Conservation (phyloP, 2,888 invertebrate species). For the Nemotelus pantherinus region DNA sequence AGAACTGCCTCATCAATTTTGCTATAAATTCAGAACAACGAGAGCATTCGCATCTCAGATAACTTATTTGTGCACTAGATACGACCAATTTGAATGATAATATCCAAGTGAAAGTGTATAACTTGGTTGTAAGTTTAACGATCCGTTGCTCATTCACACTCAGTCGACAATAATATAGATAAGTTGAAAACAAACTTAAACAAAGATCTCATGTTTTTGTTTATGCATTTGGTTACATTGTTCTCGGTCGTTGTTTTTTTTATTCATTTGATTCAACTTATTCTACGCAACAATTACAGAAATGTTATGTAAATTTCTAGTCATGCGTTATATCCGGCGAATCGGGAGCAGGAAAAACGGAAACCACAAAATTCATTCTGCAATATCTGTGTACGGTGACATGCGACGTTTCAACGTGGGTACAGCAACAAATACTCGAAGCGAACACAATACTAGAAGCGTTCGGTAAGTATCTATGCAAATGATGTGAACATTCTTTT, state of each 20-base stretch:
- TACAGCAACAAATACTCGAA: conserved; percentile 94
- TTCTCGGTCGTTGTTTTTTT: background rate
- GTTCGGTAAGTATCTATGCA: conserved; percentile 73
- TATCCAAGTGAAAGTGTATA: background rate
- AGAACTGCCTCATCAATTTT: no score
- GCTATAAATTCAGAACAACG: no score
- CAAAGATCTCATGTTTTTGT: background rate
- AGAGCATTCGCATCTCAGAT: background rate
- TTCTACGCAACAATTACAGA: background rate
- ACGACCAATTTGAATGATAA: background rate
- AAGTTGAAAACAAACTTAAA: background rate
- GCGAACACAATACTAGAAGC: conserved; percentile 93
- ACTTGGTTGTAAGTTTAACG: background rate
- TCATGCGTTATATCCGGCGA: conserved; percentile 93
- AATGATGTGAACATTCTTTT: background rate
- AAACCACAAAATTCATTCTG: conserved; percentile 90
- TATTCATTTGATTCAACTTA: conserved; percentile 2
- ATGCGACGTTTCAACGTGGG: conserved; percentile 86
- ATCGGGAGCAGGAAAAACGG: conserved; percentile 93
- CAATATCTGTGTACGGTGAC: conserved; percentile 92
- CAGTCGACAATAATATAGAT: background rate
- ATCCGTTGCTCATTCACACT: conserved; percentile 4
- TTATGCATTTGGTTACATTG: background rate
- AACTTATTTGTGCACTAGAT: no score
- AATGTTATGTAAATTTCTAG: conserved; percentile 66